Evolutionary conservation across 2,888 invertebrate species (phyloP), one percentile per base, ranked within the genome.

Genomic region (Microctonus brassicae): DNA sequence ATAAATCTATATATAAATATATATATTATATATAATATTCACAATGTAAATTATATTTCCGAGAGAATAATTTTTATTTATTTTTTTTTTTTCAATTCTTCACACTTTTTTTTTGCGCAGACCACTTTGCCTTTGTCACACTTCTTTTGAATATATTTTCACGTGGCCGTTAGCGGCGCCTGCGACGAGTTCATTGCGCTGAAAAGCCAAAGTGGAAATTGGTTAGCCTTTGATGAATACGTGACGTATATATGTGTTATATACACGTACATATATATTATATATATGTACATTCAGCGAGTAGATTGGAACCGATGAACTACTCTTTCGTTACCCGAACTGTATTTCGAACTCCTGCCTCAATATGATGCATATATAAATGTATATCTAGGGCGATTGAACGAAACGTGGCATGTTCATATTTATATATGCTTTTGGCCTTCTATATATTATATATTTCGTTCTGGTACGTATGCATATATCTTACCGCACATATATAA

Each of bases 171-270:
- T 39, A 39, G 39, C 6, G 39, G 39, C n/a, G 39, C n/a, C n/a
- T n/a, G n/a, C 39, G 57, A 22, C 57, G n/a, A 26, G 55, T 55
- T 55, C 55, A 22, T 57, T 22, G 57, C 26, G 57, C 29, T 57
- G 57, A 57, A 57, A 29, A 24, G 57, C 57, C 29, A 57, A 22
- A 57, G 57, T 57, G 57, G 26, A 57, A 57, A 29, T 57, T 29
- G 29, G 24, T 57, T n/a, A 13, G 57, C 57, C 57, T 57, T 57
- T 57, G 57, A 57, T 57, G 57, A 57, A 57, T 26, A 57, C 13
- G 26, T 29, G 11, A 26, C 36, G 11, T 36, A n/a, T n/a, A n/a
- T 36, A 36, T 36, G 11, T 36, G 11, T 36, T 10, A 57, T 57
- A 57, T 57, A n/a, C 26, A n/a, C n/a, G 26, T 24, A n/a, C n/a